These are phyloP conservation scores for Ceyx margarethae DNA, from an alignment of 2,113 vertebrate genomes.

Conservation along the genomic window DNA sequence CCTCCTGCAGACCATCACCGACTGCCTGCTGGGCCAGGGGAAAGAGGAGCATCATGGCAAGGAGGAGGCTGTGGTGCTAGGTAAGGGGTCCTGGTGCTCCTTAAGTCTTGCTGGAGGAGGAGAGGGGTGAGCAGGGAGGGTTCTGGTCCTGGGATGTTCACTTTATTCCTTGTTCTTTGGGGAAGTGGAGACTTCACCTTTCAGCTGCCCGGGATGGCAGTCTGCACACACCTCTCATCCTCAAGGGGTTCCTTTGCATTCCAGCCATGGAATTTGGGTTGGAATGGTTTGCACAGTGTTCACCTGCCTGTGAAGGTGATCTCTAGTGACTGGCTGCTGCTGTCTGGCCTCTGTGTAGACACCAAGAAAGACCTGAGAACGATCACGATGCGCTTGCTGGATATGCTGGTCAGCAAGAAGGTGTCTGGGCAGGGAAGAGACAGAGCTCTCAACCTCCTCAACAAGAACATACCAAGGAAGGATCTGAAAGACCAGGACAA, in stretches of 20 bases:
- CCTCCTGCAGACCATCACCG: constrained; percentile 88
- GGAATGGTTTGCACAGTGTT: background rate
- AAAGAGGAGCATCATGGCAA: constrained; percentile 84
- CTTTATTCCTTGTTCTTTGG: background rate
- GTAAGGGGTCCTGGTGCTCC: constrained; percentile 63
- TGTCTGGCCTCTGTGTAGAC: constrained; percentile 72
- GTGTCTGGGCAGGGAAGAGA: constrained; percentile 94
- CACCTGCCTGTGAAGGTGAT: background rate
- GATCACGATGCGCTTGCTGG: constrained; percentile 85
- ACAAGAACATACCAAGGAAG: constrained; percentile 89
- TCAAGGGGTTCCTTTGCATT: background rate
- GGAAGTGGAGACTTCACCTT: background rate
- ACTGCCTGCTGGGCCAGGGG: constrained; percentile 87
- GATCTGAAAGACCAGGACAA: constrained; percentile 82
- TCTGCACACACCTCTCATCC: background rate
- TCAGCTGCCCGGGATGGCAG: background rate
- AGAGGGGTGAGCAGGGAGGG: background rate
- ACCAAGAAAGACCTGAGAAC: constrained; percentile 86
- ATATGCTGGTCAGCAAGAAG: constrained; percentile 88
- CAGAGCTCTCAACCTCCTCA: constrained; percentile 91
- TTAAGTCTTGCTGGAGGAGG: background rate
- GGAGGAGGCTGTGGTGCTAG: constrained; percentile 89
- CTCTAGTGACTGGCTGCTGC: background rate
- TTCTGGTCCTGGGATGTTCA: background rate
- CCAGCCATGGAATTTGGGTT: background rate